These are phyloP conservation scores for Stercorarius parasiticus DNA, from an alignment of 2,113 vertebrate genomes.

Conservation along the genomic window DNA sequence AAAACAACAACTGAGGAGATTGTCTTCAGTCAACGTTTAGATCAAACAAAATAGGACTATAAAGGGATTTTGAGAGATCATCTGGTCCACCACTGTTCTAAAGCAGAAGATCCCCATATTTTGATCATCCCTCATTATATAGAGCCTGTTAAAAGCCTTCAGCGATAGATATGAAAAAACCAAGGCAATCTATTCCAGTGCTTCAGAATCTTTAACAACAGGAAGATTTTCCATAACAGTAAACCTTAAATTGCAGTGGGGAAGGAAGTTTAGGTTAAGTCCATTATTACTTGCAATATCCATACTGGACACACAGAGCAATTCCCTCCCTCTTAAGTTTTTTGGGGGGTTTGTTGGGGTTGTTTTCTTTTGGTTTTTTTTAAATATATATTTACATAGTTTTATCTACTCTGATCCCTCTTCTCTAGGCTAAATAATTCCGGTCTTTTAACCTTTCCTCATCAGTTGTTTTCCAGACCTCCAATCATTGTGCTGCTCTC, in stretches of 20 bases:
- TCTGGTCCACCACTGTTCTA: not conserved
- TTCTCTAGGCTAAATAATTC: not conserved
- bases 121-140: not conserved
- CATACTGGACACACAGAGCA: not conserved
- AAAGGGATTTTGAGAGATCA: not conserved
- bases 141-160: not conserved
- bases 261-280: not conserved
- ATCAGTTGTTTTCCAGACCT: not conserved
- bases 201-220: not conserved
- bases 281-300: not conserved
- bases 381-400: not conserved
- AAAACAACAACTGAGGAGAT: not conserved
- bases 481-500: not conserved
- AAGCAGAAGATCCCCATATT: not conserved
- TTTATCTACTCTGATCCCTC: not conserved
- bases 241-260: not conserved
- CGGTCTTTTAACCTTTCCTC: not conserved
- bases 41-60: not conserved
- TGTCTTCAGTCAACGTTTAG: not conserved
- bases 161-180: not conserved
- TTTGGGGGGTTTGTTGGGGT: accelerated
- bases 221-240: not conserved
- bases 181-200: not conserved
- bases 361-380: not conserved
- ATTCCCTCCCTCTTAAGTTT: not conserved